phyloP scores from a whole-genome alignment of 2,888 invertebrate genomes.

The Epirrita christyi region DNA sequence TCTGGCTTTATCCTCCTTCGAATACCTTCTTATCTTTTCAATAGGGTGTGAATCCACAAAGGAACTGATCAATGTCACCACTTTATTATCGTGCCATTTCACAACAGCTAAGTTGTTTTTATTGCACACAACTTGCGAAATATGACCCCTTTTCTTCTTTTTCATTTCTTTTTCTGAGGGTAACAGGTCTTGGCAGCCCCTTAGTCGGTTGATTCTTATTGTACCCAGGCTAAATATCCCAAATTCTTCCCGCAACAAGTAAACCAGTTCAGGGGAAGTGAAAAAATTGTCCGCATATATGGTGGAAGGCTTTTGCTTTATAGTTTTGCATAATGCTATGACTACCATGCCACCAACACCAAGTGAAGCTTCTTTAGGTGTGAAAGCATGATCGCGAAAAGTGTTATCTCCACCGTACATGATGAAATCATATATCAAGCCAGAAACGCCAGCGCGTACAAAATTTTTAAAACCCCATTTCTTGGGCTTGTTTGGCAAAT shows the following conservation, averaged over 20 bases:
- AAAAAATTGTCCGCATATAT: constrained; percentile 37
- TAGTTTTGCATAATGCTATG: constrained; percentile 32
- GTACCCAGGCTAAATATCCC: constrained; percentile 43
- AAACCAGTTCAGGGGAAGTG: constrained; percentile 36
- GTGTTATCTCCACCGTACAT: background rate
- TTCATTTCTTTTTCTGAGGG: constrained; percentile 38
- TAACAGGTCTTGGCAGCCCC: constrained; percentile 38
- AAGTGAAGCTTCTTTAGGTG: constrained; percentile 24
- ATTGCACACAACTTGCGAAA: constrained; percentile 36
- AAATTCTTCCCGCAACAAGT: constrained; percentile 38
- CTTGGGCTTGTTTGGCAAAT: no score
- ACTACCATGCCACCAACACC: constrained; percentile 37
- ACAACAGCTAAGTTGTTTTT: constrained; percentile 39
- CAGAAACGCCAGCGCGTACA: no score
- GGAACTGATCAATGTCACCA: constrained; percentile 46
- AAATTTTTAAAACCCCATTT: no score
- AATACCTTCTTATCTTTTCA: constrained; percentile 44
- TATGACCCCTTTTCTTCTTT: constrained; percentile 37
- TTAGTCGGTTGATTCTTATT: constrained; percentile 39
- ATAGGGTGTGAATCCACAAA: constrained; percentile 44
- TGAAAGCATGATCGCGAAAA: background rate
- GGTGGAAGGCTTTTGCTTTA: constrained; percentile 22
- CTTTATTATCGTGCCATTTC: constrained; percentile 51
- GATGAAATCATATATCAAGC: no score
- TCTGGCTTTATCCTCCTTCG: constrained; percentile 41